Evolutionary conservation across 2,113 vertebrate species (phyloP).

Genomic region (Ptilonorhynchus violaceus): DNA sequence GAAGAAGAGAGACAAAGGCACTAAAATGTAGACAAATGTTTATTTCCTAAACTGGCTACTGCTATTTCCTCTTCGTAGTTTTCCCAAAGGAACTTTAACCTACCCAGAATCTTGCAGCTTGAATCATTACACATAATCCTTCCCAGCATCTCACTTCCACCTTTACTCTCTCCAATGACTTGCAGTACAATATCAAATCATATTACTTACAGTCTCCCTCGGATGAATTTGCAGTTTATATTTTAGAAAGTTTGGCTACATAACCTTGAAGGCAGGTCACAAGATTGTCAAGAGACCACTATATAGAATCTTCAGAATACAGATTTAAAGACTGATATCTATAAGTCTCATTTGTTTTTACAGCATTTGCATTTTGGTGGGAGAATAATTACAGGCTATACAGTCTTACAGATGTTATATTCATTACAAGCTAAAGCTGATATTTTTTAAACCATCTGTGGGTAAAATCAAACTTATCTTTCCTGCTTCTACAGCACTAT

Average conservation of each 20-base stretch:
- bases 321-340: not conserved
- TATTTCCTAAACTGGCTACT: not conserved
- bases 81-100: not conserved
- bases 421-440: not conserved
- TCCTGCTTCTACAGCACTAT: not conserved
- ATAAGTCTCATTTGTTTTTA: not conserved
- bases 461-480: not conserved
- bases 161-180: not conserved
- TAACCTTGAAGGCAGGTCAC: not conserved
- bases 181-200: not conserved
- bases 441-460: not conserved
- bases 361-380: not conserved
- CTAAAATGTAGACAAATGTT: not conserved
- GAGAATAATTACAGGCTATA: not conserved
- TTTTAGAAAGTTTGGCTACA: not conserved
- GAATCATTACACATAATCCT: not conserved
- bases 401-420: not conserved
- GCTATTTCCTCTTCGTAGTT: not conserved
- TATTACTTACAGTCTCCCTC: not conserved
- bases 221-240: not conserved
- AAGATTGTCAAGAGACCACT: not conserved
- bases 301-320: not conserved
- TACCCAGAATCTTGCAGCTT: not conserved
- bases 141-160: not conserved
- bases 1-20: not conserved